Percentiles rank a stretch among this genome's conserved stretches.
phyloP scores from a whole-genome alignment of 2,797 vertebrate genomes.

The Nasua narica region DNA sequence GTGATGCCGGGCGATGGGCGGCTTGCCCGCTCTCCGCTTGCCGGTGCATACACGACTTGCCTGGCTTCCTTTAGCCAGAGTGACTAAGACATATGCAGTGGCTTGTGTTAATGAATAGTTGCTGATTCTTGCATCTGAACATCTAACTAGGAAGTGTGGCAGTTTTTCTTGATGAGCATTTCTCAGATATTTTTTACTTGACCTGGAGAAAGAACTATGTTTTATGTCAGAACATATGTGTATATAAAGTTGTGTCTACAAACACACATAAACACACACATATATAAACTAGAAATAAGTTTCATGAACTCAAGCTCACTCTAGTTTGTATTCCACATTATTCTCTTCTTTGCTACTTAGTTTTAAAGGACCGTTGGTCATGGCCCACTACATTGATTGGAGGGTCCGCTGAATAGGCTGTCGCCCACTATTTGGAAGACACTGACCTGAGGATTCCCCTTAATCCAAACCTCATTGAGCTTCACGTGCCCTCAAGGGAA shows the following conservation, averaged over 20 bases:
- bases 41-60: not conserved
- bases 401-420: not conserved
- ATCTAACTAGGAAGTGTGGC: not conserved
- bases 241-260: not conserved
- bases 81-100: not conserved
- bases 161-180: conserved; percentile 22
- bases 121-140: not conserved
- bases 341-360: not conserved
- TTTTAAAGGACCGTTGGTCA: not conserved
- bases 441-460: not conserved
- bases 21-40: not conserved
- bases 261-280: not conserved
- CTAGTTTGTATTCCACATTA: not conserved
- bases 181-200: conserved; percentile 34
- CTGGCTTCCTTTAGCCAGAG: not conserved
- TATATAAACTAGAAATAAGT: not conserved
- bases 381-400: not conserved
- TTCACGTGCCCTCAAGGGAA: not conserved
- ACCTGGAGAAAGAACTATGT: not conserved
- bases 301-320: not conserved
- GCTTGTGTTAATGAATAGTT: not conserved
- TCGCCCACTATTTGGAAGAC: not conserved
- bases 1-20: not conserved
- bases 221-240: not conserved
- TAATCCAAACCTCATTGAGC: not conserved